A percentile compares a stretch with the other conserved stretches of the same genome.
These are phyloP conservation scores for Amazona vittata DNA, from an alignment of 2,113 vertebrate species.

Conservation along the genomic window DNA sequence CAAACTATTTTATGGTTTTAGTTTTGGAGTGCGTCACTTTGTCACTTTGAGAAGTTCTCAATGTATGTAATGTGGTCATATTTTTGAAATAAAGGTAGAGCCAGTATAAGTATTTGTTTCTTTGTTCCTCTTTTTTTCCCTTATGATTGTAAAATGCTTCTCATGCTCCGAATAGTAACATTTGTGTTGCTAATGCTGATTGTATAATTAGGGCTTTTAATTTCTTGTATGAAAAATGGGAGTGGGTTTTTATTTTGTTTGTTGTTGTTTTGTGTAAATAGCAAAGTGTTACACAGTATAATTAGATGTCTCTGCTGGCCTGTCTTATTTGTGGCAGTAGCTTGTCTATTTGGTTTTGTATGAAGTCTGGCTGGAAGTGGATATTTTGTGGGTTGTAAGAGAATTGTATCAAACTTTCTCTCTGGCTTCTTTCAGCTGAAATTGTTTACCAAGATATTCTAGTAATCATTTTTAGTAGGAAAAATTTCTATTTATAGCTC, in stretches of 20 bases:
- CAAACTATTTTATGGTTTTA: not conserved
- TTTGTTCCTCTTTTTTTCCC: not conserved
- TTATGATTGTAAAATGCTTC: not conserved
- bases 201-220: constrained; percentile 30
- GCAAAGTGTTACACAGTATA: not conserved
- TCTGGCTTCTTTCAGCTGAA: constrained; percentile 6
- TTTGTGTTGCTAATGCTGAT: constrained; percentile 31
- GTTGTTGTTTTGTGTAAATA: constrained; percentile 26
- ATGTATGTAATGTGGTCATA: not conserved
- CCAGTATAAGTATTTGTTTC: not conserved
- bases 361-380: not conserved
- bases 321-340: not conserved
- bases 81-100: not conserved
- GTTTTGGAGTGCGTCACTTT: not conserved
- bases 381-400: not conserved
- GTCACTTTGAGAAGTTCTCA: not conserved
- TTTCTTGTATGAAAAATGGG: constrained; percentile 25
- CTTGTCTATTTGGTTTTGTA: not conserved
- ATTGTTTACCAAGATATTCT: constrained; percentile 36
- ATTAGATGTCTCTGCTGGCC: constrained; percentile 20
- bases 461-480: constrained; percentile 26
- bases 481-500: constrained; percentile 16
- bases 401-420: not conserved
- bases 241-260: not conserved
- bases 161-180: not conserved